Conservation (phyloP, 2,888 invertebrate species). For the Euspilapteryx auroguttella region DNA sequence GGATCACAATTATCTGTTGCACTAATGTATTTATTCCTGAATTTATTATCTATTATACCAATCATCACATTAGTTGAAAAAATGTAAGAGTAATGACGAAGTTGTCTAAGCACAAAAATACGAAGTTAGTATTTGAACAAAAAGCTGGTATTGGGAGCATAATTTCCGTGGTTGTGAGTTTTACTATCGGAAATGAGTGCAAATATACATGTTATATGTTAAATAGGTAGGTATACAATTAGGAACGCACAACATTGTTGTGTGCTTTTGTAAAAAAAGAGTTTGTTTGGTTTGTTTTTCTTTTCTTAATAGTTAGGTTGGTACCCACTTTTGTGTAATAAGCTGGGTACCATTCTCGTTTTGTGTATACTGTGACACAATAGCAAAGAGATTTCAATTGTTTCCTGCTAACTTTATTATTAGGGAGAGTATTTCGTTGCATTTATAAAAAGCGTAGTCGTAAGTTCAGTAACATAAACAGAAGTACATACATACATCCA, state of each 20-base stretch:
- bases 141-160: constrained; percentile 62
- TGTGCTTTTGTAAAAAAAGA: constrained; percentile 48
- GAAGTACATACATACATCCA: background rate
- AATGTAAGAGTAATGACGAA: no score
- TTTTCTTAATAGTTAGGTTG: constrained; percentile 20
- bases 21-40: no score
- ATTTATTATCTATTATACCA: constrained; percentile 24
- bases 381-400: constrained; percentile 28
- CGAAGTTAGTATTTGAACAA: no score
- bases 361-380: constrained; percentile 50
- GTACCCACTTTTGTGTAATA: no score
- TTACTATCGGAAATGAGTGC: constrained; percentile 56
- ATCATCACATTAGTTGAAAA: constrained; percentile 17
- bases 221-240: constrained; percentile 1
- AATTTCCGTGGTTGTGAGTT: constrained; percentile 59
- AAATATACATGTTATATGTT: constrained; percentile 23
- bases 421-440: constrained; percentile 25
- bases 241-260: constrained; percentile 48
- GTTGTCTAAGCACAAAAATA: no score
- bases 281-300: constrained; percentile 50
- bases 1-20: no score
- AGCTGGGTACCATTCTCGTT: no score
- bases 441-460: constrained; percentile 45
- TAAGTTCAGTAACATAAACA: constrained; percentile 21
- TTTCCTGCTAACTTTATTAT: constrained; percentile 11